Conservation (phyloP, 2,113 vertebrate genomes). For the Ia io region DNA sequence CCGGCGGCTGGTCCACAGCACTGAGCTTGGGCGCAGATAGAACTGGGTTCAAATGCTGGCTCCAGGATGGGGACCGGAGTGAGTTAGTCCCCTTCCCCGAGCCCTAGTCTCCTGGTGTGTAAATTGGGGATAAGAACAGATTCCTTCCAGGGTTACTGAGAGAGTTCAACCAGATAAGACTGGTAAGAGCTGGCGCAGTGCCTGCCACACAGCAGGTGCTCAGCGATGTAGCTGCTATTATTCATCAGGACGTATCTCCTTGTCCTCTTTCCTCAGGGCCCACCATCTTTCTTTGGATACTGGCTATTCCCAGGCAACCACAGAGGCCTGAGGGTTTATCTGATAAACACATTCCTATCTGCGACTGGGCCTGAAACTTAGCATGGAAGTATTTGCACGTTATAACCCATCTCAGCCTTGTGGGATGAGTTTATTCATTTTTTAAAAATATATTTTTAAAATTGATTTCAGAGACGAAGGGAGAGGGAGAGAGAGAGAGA, state of each 20-base stretch:
- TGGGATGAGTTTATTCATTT: neutral
- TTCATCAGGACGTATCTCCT: neutral
- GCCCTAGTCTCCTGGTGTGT: neutral
- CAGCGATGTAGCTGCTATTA: neutral
- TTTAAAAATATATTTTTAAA: too few relatives aligned
- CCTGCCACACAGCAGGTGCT: neutral
- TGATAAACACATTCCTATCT: neutral
- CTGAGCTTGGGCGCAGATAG: neutral
- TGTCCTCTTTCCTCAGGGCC: neutral
- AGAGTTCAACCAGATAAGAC: neutral
- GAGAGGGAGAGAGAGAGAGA: too few relatives aligned
- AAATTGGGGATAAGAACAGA: neutral
- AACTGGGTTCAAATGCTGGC: neutral
- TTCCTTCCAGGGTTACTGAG: neutral
- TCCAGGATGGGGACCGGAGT: neutral
- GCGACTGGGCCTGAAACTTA: neutral
- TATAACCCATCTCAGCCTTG: neutral
- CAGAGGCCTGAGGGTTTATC: neutral
- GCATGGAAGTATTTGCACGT: neutral
- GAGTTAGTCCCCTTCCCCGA: neutral
- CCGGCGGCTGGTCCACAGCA: neutral
- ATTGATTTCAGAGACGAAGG: too few relatives aligned
- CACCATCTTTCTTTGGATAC: neutral
- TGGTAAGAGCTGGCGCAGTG: neutral
- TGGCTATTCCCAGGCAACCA: conserved; percentile 1